Base-by-base conservation (phyloP, 2,797 vertebrate genomes). In the Centropyge bicolor region DNA sequence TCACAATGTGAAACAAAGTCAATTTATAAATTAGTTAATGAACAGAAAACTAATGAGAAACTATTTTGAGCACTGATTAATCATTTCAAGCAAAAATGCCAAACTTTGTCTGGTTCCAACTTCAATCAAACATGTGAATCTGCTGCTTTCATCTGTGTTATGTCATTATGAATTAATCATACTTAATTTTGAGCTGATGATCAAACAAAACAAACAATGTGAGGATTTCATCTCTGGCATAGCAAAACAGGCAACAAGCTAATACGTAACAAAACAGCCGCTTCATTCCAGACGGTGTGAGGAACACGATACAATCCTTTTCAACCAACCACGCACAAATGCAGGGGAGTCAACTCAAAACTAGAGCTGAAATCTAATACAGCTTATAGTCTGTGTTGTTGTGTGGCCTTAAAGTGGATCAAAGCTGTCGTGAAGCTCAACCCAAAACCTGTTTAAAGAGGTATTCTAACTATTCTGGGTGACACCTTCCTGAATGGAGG, bases 401-500 rank as follows among this genome's bases (percentile, higher is more conserved):
- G 64, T 27, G 35, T 22, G 80, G 73, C 68, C 84, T 83, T 75
- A 77, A 70, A 79, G 51, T 56, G 22, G 59, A 65, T 74, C 76
- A 48, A 38, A 41, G 43, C 68, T 79, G 13, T 1, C n/a, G 55
- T 38, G 59, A 73, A 64, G 35, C 67, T 68, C 48, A 19, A 22
- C 35, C 63, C 69, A 72, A 81, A 81, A 73, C 79, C 77, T 72
- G 81, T 88, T 89, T 76, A 20, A 57, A 73, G 67, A 80, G 70
- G 52, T 31, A 79, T 82, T 86, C 48, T 8, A 67, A 79, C 73
- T 64, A 81, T 84, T 88, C 40, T 45, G 68, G 78, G 56, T 60
- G 67, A 83, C 76, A 84, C 61, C 52, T 85, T 36, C 43, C 43
- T 57, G 36, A 61, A 9, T 9, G 52, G 59, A 61, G 11, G 45